Evolutionary conservation across 2,888 invertebrate genomes (phyloP).

Genomic region (Periphyllus acericola): DNA sequence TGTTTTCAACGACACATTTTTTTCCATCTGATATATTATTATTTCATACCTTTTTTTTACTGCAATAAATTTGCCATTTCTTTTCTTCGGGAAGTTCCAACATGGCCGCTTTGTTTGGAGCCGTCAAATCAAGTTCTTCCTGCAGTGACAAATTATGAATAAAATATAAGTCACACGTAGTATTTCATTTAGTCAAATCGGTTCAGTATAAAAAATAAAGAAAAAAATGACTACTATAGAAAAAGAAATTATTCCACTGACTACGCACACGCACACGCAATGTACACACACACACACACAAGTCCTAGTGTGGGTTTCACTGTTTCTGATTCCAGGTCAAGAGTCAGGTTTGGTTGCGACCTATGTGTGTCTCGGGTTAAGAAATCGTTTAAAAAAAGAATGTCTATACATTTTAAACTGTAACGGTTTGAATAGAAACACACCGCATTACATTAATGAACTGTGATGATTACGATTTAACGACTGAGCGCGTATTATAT

Average conservation of each 20-base stretch:
- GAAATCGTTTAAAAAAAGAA: neutral
- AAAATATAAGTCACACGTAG: neutral
- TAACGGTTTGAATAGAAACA: neutral
- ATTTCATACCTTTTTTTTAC: constrained; percentile 72
- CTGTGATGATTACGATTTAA: no score
- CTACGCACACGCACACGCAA: no score
- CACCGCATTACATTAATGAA: neutral
- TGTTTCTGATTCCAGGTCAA: neutral
- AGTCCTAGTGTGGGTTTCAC: neutral
- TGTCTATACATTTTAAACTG: neutral
- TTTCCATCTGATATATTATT: neutral
- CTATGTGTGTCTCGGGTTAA: neutral
- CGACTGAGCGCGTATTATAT: no score
- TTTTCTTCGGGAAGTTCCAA: constrained; percentile 91
- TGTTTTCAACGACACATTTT: neutral
- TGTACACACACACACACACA: neutral
- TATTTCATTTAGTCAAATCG: no score
- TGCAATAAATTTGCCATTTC: constrained; percentile 98
- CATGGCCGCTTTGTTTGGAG: constrained; percentile 94
- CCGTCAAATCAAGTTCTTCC: constrained; percentile 94
- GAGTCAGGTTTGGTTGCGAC: neutral
- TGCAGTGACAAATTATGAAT: constrained; percentile 66
- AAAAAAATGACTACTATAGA: no score
- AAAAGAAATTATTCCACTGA: no score
- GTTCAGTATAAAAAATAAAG: no score